Evolutionary conservation across 2,888 invertebrate species (phyloP).

Genomic region (Melipona beecheii): DNA sequence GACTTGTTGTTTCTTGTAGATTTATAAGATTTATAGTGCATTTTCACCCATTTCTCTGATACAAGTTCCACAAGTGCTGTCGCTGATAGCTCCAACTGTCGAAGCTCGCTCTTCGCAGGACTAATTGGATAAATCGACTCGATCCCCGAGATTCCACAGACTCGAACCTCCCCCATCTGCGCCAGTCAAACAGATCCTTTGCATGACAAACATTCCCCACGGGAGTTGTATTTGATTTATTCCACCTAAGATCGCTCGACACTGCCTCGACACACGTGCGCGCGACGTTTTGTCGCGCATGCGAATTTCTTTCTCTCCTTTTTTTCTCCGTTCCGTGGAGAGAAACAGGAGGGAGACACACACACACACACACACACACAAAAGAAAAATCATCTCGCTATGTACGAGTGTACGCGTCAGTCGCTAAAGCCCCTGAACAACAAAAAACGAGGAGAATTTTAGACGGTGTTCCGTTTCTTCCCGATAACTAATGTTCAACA

Average conservation of each 20-base stretch:
- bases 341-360: background rate
- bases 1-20: no score
- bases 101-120: no score
- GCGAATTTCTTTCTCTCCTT: slow-evolving; percentile 6
- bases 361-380: no score
- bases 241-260: background rate
- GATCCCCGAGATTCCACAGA: background rate
- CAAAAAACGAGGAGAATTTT: slow-evolving; percentile 52
- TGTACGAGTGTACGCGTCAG: slow-evolving; percentile 39
- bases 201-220: slow-evolving; percentile 5
- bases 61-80: no score
- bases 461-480: slow-evolving; percentile 41
- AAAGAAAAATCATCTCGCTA: slow-evolving; percentile 26
- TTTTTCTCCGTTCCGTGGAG: background rate
- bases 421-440: slow-evolving; percentile 48
- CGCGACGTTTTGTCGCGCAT: slow-evolving; percentile 2
- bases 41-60: no score
- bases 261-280: background rate
- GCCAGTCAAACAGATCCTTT: slow-evolving; percentile 22
- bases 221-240: slow-evolving; percentile 10
- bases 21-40: no score
- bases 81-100: no score
- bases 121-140: background rate
- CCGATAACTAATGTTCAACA: background rate
- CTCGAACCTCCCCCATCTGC: background rate